Base-by-base conservation (phyloP, 1,140 invertebrate species). In the Drosophila asahinai region DNA sequence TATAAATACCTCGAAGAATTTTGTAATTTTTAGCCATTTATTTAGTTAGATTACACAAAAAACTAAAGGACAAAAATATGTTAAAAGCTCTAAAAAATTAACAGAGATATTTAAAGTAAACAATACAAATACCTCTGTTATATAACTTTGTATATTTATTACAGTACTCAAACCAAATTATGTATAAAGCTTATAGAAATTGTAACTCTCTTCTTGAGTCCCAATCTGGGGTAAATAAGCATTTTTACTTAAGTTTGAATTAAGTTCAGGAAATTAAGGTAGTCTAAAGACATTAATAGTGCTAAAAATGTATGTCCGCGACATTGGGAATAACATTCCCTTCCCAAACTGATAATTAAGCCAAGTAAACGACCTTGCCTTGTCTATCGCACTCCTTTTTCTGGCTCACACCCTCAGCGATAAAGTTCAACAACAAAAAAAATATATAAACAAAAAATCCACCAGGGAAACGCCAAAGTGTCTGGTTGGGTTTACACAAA, bases 401-500 rank as follows among this genome's bases (percentile, higher is more conserved):
- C 22, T 58, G 51, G 38, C n/a, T 54, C 64, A 45, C 47, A 19
- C 43, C 48, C 19, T 27, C 9, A 14, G 42, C 42, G 42, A 76
- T 76, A 55, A 76, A 65, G 25, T 49, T 14, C 12, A 42, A 61
- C 49, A 40, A 47, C 30, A 80, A 59, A 12, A 58, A 58, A 9
- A 58, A 64, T 51, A 43, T 38, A 36, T 27, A 76, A 73, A 65
- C 40, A 61, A 19, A 14, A 30, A 30, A 65, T 25, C 11, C 33
- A 42, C 22, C 40, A 55, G 49, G 48, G 22, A 9, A 64, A 38
- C 49, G 66, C 58, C 79, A 51, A 49, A 45, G 27, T 68, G 83
- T 86, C 83, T 86, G 66, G 49, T 36, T 45, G 33, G n/a, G 40
- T 36, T 63, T 17, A 36, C n/a, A 25, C 54, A 58, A 49, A 65